phyloP scores from a whole-genome alignment of 2,888 invertebrate genomes.

The Tenthredo livida region DNA sequence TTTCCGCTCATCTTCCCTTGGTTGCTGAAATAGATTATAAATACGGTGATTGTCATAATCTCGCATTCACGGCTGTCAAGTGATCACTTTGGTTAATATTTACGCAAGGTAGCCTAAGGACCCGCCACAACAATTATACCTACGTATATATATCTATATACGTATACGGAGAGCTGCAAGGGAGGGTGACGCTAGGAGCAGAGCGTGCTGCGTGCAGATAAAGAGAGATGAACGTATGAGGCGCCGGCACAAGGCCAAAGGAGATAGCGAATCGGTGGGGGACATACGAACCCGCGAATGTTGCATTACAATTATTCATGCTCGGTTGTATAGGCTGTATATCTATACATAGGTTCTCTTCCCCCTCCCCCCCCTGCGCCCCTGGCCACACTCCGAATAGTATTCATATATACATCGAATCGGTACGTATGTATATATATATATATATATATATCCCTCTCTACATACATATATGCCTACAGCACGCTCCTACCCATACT shows the following conservation, averaged over 20 bases:
- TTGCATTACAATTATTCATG: conserved; percentile 50
- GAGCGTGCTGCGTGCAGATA: conserved; percentile 34
- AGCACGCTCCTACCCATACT: conserved; percentile 47
- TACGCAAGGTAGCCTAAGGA: conserved; percentile 27
- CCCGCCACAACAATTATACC: conserved; percentile 36
- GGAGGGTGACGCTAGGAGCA: conserved; percentile 40
- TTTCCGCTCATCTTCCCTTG: not conserved
- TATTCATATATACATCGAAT: conserved; percentile 21
- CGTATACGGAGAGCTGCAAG: not conserved
- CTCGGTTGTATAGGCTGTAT: conserved; percentile 15
- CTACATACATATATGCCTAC: conserved; percentile 14
- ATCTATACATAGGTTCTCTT: conserved; percentile 30
- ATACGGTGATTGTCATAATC: not conserved
- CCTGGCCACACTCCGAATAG: conserved; percentile 13
- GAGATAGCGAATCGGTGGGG: conserved; percentile 41
- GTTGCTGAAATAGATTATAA: not conserved
- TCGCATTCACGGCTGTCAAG: not conserved
- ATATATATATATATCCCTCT: not conserved
- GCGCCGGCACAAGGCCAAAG: conserved; percentile 12
- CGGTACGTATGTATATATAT: not conserved
- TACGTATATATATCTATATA: not conserved
- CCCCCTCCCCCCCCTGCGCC: conserved; percentile 1
- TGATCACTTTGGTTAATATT: conserved; percentile 32
- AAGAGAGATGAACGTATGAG: conserved; percentile 29
- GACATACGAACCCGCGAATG: conserved; percentile 30